A percentile compares a stretch with the other conserved stretches of the same genome.
These are phyloP conservation scores for Danionella dracula DNA, from an alignment of 2,797 vertebrate species.

Conservation along the genomic window DNA sequence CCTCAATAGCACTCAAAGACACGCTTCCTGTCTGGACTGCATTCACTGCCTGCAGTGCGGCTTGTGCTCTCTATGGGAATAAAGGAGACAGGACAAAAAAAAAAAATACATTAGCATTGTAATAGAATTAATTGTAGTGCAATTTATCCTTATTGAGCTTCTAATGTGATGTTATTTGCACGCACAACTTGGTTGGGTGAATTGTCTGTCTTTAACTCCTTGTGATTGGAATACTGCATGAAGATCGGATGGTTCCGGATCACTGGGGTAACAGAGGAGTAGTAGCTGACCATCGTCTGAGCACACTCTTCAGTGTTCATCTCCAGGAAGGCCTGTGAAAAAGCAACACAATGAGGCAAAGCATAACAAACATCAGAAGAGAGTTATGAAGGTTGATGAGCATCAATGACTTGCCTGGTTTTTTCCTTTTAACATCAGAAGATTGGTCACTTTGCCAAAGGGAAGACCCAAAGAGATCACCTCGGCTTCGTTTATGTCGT, in stretches of 20 bases:
- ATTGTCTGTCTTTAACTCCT: constrained; percentile 95
- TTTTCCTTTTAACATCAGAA: constrained; percentile 97
- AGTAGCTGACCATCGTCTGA: constrained; percentile 97
- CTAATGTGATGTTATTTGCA: not conserved
- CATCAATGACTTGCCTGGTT: constrained; percentile 81
- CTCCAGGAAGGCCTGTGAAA: constrained; percentile 85
- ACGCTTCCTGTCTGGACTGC: constrained; percentile 83
- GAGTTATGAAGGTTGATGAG: not conserved
- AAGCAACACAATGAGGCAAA: not conserved
- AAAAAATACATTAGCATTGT: not conserved
- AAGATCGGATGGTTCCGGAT: constrained; percentile 91
- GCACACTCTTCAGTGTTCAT: constrained; percentile 92
- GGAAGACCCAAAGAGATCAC: constrained; percentile 96
- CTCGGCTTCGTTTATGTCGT: constrained; percentile 92
- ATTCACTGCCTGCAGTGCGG: constrained; percentile 91
- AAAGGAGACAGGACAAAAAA: not conserved
- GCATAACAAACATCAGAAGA: not conserved
- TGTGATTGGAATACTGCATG: constrained; percentile 96
- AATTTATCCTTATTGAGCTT: not conserved
- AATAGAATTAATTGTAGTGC: not conserved
- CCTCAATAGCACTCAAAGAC: constrained; percentile 66
- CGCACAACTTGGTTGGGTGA: constrained; percentile 92
- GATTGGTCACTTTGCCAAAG: constrained; percentile 96
- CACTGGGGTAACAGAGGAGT: constrained; percentile 85
- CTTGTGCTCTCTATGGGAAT: constrained; percentile 83